Evolutionary conservation across 2,888 invertebrate genomes (phyloP).

Genomic region (Phyto melanocephala): DNA sequence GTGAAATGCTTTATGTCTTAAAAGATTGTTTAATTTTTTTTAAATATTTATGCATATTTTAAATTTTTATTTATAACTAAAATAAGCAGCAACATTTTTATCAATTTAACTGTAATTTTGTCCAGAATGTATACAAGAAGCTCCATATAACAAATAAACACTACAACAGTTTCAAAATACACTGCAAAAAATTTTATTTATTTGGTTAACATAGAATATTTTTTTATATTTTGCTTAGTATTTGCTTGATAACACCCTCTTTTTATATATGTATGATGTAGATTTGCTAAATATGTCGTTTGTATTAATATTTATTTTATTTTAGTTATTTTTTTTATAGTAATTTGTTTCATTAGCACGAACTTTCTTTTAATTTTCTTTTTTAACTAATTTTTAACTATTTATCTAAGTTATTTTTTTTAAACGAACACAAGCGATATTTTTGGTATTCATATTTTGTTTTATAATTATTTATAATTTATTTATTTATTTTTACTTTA

Average conservation of each 20-base stretch:
- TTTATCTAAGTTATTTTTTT: slow-evolving; percentile 19
- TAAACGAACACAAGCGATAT: slow-evolving; percentile 44
- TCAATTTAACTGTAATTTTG: not conserved
- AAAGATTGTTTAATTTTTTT: not conserved
- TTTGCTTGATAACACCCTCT: not conserved
- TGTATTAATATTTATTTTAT: not conserved
- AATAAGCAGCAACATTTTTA: not conserved
- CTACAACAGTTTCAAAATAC: too few species aligned
- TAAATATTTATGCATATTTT: not conserved
- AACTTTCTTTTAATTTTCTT: not conserved
- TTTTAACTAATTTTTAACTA: slow-evolving; percentile 1
- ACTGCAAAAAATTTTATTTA: too few species aligned
- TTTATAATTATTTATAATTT: not conserved
- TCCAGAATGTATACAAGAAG: too few species aligned
- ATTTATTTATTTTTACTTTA: too few species aligned
- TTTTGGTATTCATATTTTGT: slow-evolving; percentile 18
- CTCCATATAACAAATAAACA: too few species aligned
- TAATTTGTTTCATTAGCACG: not conserved
- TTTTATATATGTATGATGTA: too few species aligned
- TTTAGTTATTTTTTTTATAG: not conserved
- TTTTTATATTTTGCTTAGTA: too few species aligned
- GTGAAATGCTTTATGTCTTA: not conserved
- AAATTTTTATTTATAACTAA: not conserved
- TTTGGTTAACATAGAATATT: too few species aligned
- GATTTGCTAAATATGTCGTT: too few species aligned